These are phyloP conservation scores for Thamnaconus septentrionalis DNA, from an alignment of 2,113 vertebrate species.

Conservation along the genomic window DNA sequence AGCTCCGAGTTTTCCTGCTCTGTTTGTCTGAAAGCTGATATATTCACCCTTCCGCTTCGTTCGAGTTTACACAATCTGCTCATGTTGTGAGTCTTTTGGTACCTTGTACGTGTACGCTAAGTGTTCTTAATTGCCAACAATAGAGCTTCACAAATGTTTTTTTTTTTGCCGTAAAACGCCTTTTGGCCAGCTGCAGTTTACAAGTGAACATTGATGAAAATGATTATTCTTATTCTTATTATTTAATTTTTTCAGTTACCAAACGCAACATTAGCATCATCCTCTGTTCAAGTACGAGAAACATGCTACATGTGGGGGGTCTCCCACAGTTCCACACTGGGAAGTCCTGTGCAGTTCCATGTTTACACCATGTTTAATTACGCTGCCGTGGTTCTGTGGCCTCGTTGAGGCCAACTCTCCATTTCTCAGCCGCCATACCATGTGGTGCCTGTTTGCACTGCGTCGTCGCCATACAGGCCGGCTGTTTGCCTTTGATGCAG, in stretches of 20 bases:
- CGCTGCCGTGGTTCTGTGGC: constrained; percentile 1
- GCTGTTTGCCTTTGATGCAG: constrained; percentile 29
- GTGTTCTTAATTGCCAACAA: too few relatives aligned
- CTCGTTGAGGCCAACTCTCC: constrained; percentile 8
- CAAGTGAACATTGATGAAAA: too few relatives aligned
- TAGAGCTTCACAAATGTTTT: too few relatives aligned
- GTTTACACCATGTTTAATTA: not conserved
- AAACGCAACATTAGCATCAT: too few relatives aligned
- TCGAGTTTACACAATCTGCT: too few relatives aligned
- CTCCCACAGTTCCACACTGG: constrained; percentile 21
- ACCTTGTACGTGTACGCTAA: too few relatives aligned
- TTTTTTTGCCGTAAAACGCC: too few relatives aligned
- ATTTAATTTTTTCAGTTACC: too few relatives aligned
- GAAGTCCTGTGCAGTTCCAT: constrained; percentile 15
- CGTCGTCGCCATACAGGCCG: constrained; percentile 43
- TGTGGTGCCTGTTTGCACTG: constrained; percentile 18
- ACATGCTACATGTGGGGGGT: not conserved
- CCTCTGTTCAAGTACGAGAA: not conserved
- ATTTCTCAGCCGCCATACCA: constrained; percentile 3
- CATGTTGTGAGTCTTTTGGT: too few relatives aligned
- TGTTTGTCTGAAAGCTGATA: not conserved
- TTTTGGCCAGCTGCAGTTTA: too few relatives aligned
- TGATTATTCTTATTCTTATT: too few relatives aligned
- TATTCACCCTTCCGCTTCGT: too few relatives aligned
- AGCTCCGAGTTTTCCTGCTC: not conserved